These are phyloP conservation scores for Cercopithecus mona DNA, from an alignment of 2,113 vertebrate species.

Conservation along the genomic window DNA sequence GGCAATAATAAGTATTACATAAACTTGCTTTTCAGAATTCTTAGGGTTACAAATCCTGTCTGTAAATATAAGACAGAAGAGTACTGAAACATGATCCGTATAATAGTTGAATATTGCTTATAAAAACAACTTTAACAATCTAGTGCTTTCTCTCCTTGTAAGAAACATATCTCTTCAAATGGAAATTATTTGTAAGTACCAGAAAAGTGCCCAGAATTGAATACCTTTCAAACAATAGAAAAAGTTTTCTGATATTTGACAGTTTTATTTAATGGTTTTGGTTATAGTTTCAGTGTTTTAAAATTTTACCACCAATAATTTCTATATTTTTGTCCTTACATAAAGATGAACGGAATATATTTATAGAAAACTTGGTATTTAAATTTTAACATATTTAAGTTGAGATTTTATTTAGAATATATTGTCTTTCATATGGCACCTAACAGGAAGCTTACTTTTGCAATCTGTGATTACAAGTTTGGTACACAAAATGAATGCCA, in stretches of 20 bases:
- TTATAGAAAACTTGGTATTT: neutral
- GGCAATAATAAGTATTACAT: neutral
- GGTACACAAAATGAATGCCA: slow-evolving; percentile 19
- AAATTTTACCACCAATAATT: slow-evolving; percentile 6
- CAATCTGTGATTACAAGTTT: neutral
- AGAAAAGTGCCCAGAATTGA: slow-evolving; percentile 13
- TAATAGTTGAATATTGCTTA: neutral
- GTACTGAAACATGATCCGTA: neutral
- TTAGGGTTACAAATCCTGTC: neutral
- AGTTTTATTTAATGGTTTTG: slow-evolving; percentile 15
- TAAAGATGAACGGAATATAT: neutral
- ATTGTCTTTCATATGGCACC: neutral
- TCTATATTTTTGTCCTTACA: neutral
- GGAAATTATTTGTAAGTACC: slow-evolving; percentile 48
- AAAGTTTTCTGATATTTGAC: slow-evolving; percentile 3
- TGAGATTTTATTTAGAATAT: slow-evolving; percentile 10
- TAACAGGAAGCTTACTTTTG: slow-evolving; percentile 8
- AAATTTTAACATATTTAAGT: neutral
- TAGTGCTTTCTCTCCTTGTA: neutral
- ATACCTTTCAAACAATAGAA: neutral
- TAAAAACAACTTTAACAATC: neutral
- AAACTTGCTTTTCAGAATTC: neutral
- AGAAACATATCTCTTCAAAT: neutral
- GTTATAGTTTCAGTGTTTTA: neutral
- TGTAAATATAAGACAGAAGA: neutral